These are phyloP conservation scores for Ctenomys sociabilis DNA, from an alignment of 2,113 vertebrate species.

Conservation along the genomic window DNA sequence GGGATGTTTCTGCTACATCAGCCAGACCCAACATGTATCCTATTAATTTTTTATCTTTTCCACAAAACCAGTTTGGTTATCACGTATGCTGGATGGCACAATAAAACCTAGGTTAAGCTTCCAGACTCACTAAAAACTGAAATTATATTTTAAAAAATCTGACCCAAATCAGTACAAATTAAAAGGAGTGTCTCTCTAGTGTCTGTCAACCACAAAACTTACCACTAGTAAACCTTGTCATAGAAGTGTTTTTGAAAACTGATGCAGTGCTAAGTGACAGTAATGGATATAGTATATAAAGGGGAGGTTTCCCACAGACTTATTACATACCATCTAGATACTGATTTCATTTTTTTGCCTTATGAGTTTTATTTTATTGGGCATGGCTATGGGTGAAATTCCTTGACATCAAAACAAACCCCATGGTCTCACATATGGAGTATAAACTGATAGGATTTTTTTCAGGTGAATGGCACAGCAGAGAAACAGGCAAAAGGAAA, in stretches of 20 bases:
- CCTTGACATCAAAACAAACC: too few species aligned
- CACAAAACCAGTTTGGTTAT: background rate
- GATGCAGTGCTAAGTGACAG: background rate
- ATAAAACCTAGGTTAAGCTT: background rate
- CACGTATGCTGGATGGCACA: background rate
- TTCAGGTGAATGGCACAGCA: too few species aligned
- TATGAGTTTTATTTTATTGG: too few species aligned
- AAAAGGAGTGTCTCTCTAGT: background rate
- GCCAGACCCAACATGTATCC: background rate
- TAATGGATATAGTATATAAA: background rate
- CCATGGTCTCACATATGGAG: too few species aligned
- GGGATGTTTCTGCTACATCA: background rate
- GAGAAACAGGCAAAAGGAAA: too few species aligned
- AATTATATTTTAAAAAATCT: background rate
- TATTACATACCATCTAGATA: background rate
- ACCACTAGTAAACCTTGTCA: background rate
- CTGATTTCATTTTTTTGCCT: background rate
- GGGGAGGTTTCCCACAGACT: background rate
- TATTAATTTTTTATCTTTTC: background rate
- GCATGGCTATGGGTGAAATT: too few species aligned
- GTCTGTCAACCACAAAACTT: background rate
- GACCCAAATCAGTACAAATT: background rate
- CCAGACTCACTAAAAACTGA: background rate
- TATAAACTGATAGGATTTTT: too few species aligned
- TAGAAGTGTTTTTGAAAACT: background rate